phyloP scores from a whole-genome alignment of 2,797 vertebrate species.

The Meda fulgida region DNA sequence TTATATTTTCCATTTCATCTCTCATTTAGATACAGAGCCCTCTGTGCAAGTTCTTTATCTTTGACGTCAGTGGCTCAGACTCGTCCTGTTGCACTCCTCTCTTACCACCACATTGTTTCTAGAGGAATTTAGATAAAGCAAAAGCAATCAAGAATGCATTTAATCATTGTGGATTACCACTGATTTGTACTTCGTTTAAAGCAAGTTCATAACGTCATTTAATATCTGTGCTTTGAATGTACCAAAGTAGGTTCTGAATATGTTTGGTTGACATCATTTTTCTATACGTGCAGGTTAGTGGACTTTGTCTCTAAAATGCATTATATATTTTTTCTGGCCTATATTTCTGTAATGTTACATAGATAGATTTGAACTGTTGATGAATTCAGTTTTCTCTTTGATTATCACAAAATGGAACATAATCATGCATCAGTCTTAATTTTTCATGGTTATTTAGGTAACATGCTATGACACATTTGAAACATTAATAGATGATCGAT shows the following conservation, averaged over 20 bases:
- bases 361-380: background rate
- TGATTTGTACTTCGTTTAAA: conserved; percentile 38
- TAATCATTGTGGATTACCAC: conserved; percentile 42
- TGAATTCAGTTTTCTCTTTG: background rate
- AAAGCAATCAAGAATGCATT: conserved; percentile 29
- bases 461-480: background rate
- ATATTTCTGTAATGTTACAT: background rate
- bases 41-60: conserved; percentile 21
- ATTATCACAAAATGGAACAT: background rate
- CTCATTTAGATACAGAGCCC: conserved; percentile 27
- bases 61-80: conserved; percentile 9
- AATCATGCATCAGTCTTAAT: background rate
- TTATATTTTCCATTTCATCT: conserved; percentile 24
- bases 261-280: background rate
- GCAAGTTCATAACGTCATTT: background rate
- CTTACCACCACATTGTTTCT: conserved; percentile 10
- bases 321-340: background rate
- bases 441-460: too few relatives aligned
- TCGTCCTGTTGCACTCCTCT: conserved; percentile 12
- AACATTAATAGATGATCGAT: background rate
- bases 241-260: background rate
- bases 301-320: background rate
- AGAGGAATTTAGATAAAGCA: conserved; percentile 1
- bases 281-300: background rate
- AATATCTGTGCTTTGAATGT: background rate